Evolutionary conservation across 2,888 invertebrate species (phyloP).

Genomic region (Clivina fossor): DNA sequence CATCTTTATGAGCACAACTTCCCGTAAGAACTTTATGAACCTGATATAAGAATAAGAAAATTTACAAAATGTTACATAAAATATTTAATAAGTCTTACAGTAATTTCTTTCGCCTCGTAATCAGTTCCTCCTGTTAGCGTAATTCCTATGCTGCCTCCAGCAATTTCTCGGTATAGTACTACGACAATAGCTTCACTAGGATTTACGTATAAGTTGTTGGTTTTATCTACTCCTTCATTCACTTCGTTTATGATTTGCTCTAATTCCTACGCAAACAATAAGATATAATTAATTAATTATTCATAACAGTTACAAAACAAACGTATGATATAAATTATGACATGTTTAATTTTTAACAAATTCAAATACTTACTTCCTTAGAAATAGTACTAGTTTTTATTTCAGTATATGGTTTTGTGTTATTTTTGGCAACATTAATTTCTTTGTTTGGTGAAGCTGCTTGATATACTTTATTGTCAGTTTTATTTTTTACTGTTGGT

Average conservation of each 20-base stretch:
- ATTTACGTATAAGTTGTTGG: conserved; percentile 39
- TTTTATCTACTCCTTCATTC: conserved; percentile 63
- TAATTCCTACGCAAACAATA: conserved; percentile 55
- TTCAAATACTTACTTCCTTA: not conserved
- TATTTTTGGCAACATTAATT: not conserved
- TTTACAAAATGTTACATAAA: conserved; percentile 9
- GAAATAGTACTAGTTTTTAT: not conserved
- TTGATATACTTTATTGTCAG: not conserved
- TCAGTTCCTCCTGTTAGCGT: conserved; percentile 87
- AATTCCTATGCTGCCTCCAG: conserved; percentile 78
- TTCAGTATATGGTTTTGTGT: not conserved
- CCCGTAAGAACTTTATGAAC: conserved; percentile 85
- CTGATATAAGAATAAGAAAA: conserved; percentile 53
- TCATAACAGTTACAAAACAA: too few relatives aligned
- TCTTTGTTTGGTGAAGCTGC: not conserved
- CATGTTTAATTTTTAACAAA: too few relatives aligned
- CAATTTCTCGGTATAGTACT: conserved; percentile 66
- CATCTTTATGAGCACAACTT: conserved; percentile 84
- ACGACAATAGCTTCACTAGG: conserved; percentile 53
- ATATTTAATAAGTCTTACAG: conserved; percentile 58
- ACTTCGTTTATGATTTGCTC: conserved; percentile 68
- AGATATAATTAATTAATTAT: too few relatives aligned
- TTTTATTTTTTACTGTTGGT: conserved; percentile 1
- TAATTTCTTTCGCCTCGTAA: conserved; percentile 89
- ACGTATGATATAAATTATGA: too few relatives aligned